Conservation (phyloP, 2,797 vertebrate genomes). For the Fringilla coelebs region DNA sequence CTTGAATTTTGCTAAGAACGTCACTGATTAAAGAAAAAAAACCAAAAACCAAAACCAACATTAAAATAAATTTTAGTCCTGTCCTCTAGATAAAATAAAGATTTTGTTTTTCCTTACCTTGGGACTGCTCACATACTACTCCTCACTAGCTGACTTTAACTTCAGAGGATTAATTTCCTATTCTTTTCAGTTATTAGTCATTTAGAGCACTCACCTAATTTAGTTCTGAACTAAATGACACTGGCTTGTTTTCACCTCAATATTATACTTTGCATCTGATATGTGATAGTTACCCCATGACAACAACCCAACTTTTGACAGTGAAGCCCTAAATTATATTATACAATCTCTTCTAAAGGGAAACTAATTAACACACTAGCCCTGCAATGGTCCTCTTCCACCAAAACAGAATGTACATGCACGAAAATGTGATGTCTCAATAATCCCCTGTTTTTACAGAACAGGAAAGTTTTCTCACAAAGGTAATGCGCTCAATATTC, state of each 20-base stretch:
- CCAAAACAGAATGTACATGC: background rate
- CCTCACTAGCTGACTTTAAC: background rate
- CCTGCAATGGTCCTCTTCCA: background rate
- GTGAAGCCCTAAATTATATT: background rate
- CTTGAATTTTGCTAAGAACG: background rate
- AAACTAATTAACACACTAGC: background rate
- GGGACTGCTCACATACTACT: background rate
- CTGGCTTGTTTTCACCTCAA: background rate
- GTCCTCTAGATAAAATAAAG: background rate
- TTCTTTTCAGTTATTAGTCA: background rate
- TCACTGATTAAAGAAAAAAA: background rate
- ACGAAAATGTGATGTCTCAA: background rate
- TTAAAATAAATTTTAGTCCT: background rate
- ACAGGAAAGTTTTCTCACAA: background rate
- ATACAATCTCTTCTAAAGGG: background rate
- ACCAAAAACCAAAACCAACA: background rate
- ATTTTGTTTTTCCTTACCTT: background rate
- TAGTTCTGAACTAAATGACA: background rate
- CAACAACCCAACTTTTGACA: background rate
- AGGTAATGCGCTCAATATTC: background rate
- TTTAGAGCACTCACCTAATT: background rate
- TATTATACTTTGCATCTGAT: background rate
- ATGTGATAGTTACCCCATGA: background rate
- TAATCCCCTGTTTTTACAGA: background rate
- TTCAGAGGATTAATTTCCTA: background rate